Percentiles rank a stretch among this genome's conserved stretches.
phyloP scores from a whole-genome alignment of 2,797 vertebrate species.

The Bradypodion ventrale region DNA sequence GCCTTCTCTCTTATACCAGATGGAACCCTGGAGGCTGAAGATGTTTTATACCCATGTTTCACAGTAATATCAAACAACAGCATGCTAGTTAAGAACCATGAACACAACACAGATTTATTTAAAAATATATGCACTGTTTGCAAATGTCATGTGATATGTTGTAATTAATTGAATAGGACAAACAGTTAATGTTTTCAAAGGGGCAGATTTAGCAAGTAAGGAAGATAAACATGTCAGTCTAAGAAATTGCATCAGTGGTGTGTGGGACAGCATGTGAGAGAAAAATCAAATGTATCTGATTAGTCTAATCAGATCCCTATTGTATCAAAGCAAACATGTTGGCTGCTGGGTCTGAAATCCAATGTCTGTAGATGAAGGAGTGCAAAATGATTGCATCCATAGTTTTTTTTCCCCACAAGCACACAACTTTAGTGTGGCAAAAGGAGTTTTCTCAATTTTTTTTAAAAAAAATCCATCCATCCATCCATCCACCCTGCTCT shows the following conservation, averaged over 20 bases:
- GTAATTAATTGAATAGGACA: conserved; percentile 43
- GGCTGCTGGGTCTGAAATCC: conserved; percentile 71
- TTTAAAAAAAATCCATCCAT: too few relatives aligned
- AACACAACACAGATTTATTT: background rate
- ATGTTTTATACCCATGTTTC: background rate
- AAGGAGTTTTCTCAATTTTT: too few relatives aligned
- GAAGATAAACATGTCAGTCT: conserved; percentile 37
- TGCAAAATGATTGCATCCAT: conserved; percentile 63
- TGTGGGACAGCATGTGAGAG: conserved; percentile 60
- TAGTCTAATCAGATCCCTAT: conserved; percentile 74
- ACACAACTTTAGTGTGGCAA: conserved; percentile 30
- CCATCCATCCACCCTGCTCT: too few relatives aligned
- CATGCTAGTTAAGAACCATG: conserved; percentile 19
- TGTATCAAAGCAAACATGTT: conserved; percentile 70
- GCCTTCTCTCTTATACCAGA: background rate
- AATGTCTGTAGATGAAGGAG: conserved; percentile 71
- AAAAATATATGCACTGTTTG: background rate
- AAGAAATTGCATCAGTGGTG: conserved; percentile 46
- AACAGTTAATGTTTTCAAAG: conserved; percentile 32
- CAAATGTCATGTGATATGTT: background rate
- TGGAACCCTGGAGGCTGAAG: background rate
- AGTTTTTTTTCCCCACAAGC: conserved; percentile 57
- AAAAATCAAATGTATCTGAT: conserved; percentile 73
- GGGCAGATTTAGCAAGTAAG: conserved; percentile 41
- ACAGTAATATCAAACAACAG: background rate